Evolutionary conservation across 2,113 vertebrate genomes (phyloP).

Genomic region (Pygoscelis antarcticus): DNA sequence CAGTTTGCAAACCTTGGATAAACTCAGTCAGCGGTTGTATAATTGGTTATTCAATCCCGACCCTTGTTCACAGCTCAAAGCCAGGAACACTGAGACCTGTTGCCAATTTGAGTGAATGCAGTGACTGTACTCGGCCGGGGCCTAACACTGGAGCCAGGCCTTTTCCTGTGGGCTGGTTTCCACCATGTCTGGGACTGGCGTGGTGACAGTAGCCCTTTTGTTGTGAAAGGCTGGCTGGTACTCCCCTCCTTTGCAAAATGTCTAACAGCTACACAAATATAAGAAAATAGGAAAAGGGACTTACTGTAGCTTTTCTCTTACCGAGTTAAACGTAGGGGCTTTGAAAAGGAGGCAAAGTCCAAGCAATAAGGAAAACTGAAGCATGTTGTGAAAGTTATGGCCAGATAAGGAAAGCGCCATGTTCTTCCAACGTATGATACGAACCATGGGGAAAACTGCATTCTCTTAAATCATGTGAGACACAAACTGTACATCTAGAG

Average conservation of each 20-base stretch:
- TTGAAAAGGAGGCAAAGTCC: conserved; percentile 70
- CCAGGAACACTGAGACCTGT: conserved; percentile 83
- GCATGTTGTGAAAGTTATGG: neutral
- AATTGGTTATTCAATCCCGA: conserved; percentile 96
- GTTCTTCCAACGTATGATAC: neutral
- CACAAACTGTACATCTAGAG: neutral
- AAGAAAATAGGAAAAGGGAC: conserved; percentile 92
- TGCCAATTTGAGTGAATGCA: conserved; percentile 97
- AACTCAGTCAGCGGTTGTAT: conserved; percentile 91
- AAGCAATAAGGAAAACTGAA: conserved; percentile 58
- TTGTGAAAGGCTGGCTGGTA: conserved; percentile 85
- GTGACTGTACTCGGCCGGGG: conserved; percentile 87
- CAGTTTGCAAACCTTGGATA: conserved; percentile 91
- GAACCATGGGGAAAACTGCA: neutral
- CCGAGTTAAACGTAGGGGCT: conserved; percentile 78
- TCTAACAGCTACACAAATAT: conserved; percentile 91
- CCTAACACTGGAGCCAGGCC: conserved; percentile 88
- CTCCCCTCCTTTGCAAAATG: conserved; percentile 80
- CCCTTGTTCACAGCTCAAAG: conserved; percentile 88
- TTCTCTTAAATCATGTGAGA: neutral
- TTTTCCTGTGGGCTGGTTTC: conserved; percentile 97
- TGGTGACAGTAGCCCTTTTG: conserved; percentile 95
- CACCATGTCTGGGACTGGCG: conserved; percentile 95
- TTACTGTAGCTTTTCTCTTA: conserved; percentile 81
- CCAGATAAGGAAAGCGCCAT: conserved; percentile 19